Evolutionary conservation across 2,113 vertebrate species (phyloP).

Genomic region (Antennarius striatus): DNA sequence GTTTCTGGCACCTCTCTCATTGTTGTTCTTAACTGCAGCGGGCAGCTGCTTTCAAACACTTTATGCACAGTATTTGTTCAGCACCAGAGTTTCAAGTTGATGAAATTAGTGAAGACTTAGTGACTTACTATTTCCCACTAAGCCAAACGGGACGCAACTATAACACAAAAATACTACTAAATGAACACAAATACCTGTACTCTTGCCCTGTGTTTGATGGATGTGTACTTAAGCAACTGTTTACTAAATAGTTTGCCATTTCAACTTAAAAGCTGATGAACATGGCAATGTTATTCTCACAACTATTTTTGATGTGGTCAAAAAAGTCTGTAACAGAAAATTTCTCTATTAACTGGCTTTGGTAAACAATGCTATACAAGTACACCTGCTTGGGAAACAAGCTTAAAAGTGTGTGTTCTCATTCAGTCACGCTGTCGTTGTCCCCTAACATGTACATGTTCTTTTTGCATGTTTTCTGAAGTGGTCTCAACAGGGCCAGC

Average conservation of each 20-base stretch:
- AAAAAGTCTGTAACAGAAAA: background rate
- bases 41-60: no score
- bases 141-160: no score
- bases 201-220: background rate
- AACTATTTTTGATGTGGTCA: background rate
- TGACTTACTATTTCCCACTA: no score
- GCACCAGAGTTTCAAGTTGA: no score
- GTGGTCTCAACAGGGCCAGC: background rate
- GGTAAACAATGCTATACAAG: background rate
- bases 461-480: conserved; percentile 3
- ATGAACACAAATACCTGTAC: no score
- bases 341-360: background rate
- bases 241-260: background rate
- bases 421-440: background rate
- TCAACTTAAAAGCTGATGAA: background rate
- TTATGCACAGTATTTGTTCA: no score
- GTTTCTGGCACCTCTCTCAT: no score
- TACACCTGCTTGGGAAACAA: background rate
- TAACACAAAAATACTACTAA: no score
- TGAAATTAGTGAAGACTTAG: no score
- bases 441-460: no score
- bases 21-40: no score
- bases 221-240: background rate
- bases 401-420: background rate
- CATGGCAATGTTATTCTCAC: background rate